Evolutionary conservation across 2,888 invertebrate genomes (phyloP).

Genomic region (Galerucella calmariensis): DNA sequence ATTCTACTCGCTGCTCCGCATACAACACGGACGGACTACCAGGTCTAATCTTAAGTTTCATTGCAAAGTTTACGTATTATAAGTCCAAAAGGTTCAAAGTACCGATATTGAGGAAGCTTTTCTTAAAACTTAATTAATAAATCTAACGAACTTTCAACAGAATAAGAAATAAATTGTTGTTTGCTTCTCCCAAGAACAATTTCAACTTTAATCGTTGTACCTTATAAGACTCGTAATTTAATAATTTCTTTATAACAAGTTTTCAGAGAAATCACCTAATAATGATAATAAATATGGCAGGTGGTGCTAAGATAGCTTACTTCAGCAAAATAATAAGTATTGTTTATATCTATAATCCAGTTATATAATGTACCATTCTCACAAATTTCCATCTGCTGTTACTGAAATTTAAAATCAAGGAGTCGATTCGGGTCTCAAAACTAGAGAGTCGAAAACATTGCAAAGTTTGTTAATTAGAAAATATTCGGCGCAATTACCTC

Average conservation of each 20-base stretch:
- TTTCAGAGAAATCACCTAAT: background rate
- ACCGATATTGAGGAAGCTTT: conserved; percentile 18
- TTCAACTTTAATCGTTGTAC: conserved; percentile 17
- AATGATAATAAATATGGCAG: background rate
- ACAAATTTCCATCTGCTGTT: too few relatives aligned
- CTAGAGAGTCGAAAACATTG: too few relatives aligned
- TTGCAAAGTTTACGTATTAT: conserved; percentile 27
- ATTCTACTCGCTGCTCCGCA: conserved; percentile 41
- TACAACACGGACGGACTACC: conserved; percentile 12
- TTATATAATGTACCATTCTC: too few relatives aligned
- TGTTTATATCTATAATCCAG: too few relatives aligned
- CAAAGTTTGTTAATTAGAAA: too few relatives aligned
- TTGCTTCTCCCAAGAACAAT: conserved; percentile 17
- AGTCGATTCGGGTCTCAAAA: too few relatives aligned
- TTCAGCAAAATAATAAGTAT: too few relatives aligned
- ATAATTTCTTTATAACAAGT: conserved; percentile 18
- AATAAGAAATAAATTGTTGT: conserved; percentile 31
- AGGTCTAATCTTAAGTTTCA: conserved; percentile 27
- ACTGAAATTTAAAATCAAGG: too few relatives aligned
- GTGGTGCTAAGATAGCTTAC: too few relatives aligned
- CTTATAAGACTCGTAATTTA: conserved; percentile 6
- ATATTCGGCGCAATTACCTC: too few relatives aligned
- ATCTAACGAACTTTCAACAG: conserved; percentile 19
- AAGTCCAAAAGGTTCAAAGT: conserved; percentile 9
- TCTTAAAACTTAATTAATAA: conserved; percentile 30